Evolutionary conservation across 2,888 invertebrate genomes (phyloP).

Genomic region (Gortyna flavago): DNA sequence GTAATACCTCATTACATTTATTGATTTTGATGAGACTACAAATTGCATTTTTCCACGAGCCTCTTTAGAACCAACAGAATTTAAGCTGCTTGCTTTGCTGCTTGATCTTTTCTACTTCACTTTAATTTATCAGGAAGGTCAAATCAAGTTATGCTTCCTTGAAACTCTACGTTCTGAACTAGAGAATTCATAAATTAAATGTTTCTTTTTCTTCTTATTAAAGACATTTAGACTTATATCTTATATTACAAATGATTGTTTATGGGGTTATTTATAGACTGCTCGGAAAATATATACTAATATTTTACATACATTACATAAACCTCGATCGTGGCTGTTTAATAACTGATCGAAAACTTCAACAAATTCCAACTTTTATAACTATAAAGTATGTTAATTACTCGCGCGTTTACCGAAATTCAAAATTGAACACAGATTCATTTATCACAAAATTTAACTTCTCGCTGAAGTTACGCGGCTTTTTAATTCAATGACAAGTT

Average conservation of each 20-base stretch:
- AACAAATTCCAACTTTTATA: conserved; percentile 16
- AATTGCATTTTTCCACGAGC: neutral
- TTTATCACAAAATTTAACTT: conserved; percentile 52
- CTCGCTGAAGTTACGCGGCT: conserved; percentile 22
- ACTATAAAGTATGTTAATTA: conserved; percentile 53
- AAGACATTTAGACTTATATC: neutral
- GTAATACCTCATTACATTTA: neutral
- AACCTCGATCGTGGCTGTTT: no score
- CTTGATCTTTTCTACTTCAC: conserved; percentile 31
- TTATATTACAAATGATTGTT: neutral
- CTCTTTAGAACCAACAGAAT: neutral
- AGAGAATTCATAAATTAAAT: conserved; percentile 11
- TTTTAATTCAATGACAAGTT: conserved; percentile 36
- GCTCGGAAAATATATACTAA: neutral
- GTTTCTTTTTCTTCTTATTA: neutral
- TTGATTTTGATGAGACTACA: neutral
- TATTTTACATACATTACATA: no score
- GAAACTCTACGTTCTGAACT: conserved; percentile 5
- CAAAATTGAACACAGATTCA: conserved; percentile 39
- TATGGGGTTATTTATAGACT: conserved; percentile 19
- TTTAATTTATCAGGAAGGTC: conserved; percentile 31
- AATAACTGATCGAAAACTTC: conserved; percentile 14
- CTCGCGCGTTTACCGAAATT: conserved; percentile 40
- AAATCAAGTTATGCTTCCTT: conserved; percentile 19
- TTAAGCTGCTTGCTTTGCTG: conserved; percentile 13